Percentiles rank a stretch among this genome's conserved stretches.
phyloP scores from a whole-genome alignment of 2,113 vertebrate species.

The Naja naja region DNA sequence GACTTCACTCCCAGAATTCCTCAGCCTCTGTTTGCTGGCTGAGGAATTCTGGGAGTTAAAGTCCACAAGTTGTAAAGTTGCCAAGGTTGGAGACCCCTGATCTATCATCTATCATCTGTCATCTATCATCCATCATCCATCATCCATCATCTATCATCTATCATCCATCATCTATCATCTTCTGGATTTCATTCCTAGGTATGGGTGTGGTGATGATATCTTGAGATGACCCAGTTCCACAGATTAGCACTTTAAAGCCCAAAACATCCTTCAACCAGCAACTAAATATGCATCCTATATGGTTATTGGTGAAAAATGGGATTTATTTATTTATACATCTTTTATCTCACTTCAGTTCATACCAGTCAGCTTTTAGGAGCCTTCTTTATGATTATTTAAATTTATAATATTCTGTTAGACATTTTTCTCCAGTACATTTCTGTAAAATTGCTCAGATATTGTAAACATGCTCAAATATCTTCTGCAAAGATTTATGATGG shows the following conservation, averaged over 20 bases:
- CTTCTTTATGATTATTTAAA: neutral
- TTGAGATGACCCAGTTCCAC: neutral
- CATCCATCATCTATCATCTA: too few relatives aligned
- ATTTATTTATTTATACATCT: neutral
- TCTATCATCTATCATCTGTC: neutral
- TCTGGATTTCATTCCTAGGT: neutral
- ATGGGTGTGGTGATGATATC: neutral
- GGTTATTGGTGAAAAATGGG: neutral
- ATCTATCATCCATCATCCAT: neutral
- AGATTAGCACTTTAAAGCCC: neutral
- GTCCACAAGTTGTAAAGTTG: too few relatives aligned
- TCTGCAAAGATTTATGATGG: slow-evolving; percentile 7
- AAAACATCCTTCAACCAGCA: neutral
- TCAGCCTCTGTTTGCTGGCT: too few relatives aligned
- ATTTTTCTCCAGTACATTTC: slow-evolving; percentile 3
- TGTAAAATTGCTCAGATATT: neutral
- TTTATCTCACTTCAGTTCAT: neutral
- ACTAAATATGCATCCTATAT: neutral
- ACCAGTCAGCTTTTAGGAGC: neutral
- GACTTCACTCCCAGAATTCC: too few relatives aligned
- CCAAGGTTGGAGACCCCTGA: too few relatives aligned
- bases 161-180: neutral
- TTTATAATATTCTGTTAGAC: neutral
- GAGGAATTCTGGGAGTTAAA: too few relatives aligned
- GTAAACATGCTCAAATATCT: slow-evolving; percentile 2